Evolutionary conservation across 2,113 vertebrate species (phyloP), one percentile per base, ranked within the genome.

Genomic region (Larimichthys crocea): DNA sequence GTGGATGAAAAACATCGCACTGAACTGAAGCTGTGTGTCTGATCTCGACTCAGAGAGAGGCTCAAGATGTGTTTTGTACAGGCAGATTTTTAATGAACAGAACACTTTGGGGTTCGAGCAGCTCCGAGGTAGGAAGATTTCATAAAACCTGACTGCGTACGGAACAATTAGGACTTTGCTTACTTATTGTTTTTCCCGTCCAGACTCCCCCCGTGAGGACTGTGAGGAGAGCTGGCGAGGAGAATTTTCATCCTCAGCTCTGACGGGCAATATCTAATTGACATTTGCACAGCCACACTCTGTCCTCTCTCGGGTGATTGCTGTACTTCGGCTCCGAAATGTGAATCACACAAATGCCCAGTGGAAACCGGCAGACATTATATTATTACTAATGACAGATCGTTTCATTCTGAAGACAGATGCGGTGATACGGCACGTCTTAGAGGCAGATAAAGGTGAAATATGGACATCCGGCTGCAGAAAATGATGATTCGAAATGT

Each of bases 41-140:
- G 65, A 62, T 88, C 79, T 74, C 8, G n/a, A n/a, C n/a, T n/a
- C n/a, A n/a, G n/a, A n/a, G 26, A 44, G 24, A 55, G 49, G 29
- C 62, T 82, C 55, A 26, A 76, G 83, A 74, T 29, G 66, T 9
- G 10, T 65, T 79, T 69, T 76, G 49, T 24, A 0, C 55, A 63
- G 49, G 71, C 31, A 24, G 56, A 72, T 62, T 87, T 80, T 86
- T 85, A 88, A 90, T 80, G 79, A 88, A 74, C 31, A 3, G 19
- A 26, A 24, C 55, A 53, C 66, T 49, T 64, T 70, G 63, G 62
- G 73, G 24, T 72, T 71, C 53, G n/a, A 49, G 64, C 5, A 26
- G 55, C 80, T 83, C 84, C 3, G 44, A 84, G 67, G 70, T 46
- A 26, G 48, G 60, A 76, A 40, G 55, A 17, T 44, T 74, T 66